Evolutionary conservation across 2,888 invertebrate species (phyloP), one percentile per base, ranked within the genome.

Genomic region (Pandemis heparana): DNA sequence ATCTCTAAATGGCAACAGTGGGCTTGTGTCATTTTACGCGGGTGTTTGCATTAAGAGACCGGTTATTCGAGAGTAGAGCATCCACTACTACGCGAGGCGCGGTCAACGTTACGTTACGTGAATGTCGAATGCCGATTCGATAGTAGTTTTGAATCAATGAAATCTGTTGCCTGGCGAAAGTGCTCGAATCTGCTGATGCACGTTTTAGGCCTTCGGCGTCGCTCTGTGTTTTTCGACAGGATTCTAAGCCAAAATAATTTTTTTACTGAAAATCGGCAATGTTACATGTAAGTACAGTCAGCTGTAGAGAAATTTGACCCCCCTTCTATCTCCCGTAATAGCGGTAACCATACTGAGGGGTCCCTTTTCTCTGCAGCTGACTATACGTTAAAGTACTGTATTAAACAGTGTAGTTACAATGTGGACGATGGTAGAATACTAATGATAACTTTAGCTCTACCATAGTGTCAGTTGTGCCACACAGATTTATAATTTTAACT

Each of bases 81-180:
- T 59, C 71, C 23, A 56, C 67, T 79, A 80, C 78, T 77, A 79
- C 77, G 76, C 77, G 72, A 77, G 77, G 75, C 77, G 76, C 73
- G 70, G 75, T 73, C 76, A 75, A 66, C 51, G 70, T 70, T 74
- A 74, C 69, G 69, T 61, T 74, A 74, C 69, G 69, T 61, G 71
- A 78, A 77, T 75, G 74, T 69, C 68, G 68, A 62, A 66, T 71
- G 65, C 61, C 61, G 46, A 56, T 65, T 62, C 70, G 70, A 76
- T 77, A 78, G 77, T 76, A 75, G 77, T 69, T 77, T 78, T 64
- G 76, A 77, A 77, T 85, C 80, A 82, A 84, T 82, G 81, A 80
- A 77, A 62, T 70, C 75, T 75, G 67, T 68, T 56, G 71, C 61
- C 71, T 77, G 79, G 82, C 77, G 83, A 83, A 85, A 84, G 82